These are phyloP conservation scores for Chaetophractus vellerosus DNA, from an alignment of 2,797 vertebrate genomes.

Conservation along the genomic window DNA sequence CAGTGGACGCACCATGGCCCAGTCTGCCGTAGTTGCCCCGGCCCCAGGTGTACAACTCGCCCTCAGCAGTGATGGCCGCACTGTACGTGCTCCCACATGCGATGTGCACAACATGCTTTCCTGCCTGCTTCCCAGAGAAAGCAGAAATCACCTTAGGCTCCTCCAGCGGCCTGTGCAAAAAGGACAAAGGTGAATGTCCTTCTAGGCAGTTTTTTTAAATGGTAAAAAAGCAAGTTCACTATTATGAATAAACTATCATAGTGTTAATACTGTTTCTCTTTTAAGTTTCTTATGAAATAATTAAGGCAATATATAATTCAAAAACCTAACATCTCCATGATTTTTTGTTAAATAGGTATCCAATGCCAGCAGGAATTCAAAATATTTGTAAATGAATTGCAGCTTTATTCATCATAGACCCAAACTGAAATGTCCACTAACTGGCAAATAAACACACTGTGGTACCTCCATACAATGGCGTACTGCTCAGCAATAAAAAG, in stretches of 20 bases:
- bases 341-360: not conserved
- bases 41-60: conserved; percentile 98
- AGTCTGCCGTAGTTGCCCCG: conserved; percentile 98
- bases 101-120: conserved; percentile 96
- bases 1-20: conserved; percentile 93
- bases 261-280: not conserved
- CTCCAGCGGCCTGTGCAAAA: conserved; percentile 94
- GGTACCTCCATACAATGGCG: not conserved
- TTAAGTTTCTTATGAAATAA: not conserved
- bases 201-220: not conserved
- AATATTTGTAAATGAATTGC: not conserved
- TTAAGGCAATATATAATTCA: not conserved
- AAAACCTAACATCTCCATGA: not conserved
- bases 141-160: conserved; percentile 96
- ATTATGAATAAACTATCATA: not conserved
- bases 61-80: conserved; percentile 96
- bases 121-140: conserved; percentile 96
- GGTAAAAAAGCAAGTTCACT: not conserved
- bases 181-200: not conserved
- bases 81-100: conserved; percentile 99
- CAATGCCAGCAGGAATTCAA: not conserved
- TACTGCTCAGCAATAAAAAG: not conserved
- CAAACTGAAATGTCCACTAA: not conserved
- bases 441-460: not conserved
- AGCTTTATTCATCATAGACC: not conserved